Base-by-base conservation (phyloP, 2,797 vertebrate genomes). In the Discoglossus pictus region DNA sequence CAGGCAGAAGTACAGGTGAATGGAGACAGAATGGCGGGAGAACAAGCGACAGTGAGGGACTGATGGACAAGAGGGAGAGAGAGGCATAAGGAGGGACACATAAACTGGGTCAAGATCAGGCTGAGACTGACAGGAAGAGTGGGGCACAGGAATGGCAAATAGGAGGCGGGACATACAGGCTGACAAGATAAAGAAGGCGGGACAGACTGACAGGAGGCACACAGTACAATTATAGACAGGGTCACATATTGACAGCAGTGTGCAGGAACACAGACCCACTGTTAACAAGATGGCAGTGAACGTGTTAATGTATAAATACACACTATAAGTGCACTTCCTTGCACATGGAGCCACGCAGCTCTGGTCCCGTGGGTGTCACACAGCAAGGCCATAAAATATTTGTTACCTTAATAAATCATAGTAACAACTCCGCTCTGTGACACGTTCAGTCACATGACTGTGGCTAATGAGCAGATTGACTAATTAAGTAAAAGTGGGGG, bases 341-440 rank as follows among this genome's bases (percentile, higher is more conserved):
- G 23, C 48, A 39, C n/a, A 50, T 12, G 42, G 12, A 16, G 20
- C 39, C 34, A 18, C 15, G 16, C 36, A 65, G 27, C 35, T 21
- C 27, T 27, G 13, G 24, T 58, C 27, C 44, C 60, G 6, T 52
- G 53, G 53, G 53, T 43, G 25, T 52, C 54, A 50, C 42, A 48
- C 47, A 60, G 38, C 27, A 34, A 17, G 61, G 51, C 61, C 39
- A 51, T 71, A 58, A 58, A 70, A 52, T 59, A 56, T 63, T 68
- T 56, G 51, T 51, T 63, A 40, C 67, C 10, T 15, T 71, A 59
- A 71, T 51, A 71, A 65, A 71, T 71, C 68, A 59, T 52, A 59
- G 52, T 71, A 64, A 71, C 23, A 25, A 38, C 31, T 52, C 36
- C n/a, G 15, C n/a, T 38, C 38, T 21, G 20, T 59, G 61, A 50